Evolutionary conservation across 1,140 invertebrate genomes (phyloP).

Genomic region (Daktulosphaira vitifoliae): DNA sequence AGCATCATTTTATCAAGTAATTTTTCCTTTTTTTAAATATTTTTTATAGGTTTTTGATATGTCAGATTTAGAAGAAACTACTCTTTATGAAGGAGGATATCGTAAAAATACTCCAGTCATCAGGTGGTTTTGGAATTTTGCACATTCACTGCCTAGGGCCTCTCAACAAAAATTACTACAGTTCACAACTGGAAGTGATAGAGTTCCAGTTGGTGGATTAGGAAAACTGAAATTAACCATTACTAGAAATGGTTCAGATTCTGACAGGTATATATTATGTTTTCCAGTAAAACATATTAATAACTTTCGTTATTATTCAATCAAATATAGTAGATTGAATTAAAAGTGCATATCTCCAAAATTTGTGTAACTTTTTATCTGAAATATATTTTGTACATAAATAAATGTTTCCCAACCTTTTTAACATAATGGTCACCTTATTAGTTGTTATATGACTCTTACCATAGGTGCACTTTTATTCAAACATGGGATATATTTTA

Average conservation of each 20-base stretch:
- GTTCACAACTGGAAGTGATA: conserved; percentile 85
- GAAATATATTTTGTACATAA: conserved; percentile 4
- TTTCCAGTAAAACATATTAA: too few relatives aligned
- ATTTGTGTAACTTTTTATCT: too few relatives aligned
- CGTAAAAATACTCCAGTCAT: conserved; percentile 72
- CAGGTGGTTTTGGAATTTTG: conserved; percentile 87
- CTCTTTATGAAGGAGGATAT: conserved; percentile 90
- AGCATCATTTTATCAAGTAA: not conserved
- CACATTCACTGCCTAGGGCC: conserved; percentile 71
- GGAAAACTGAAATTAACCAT: conserved; percentile 78
- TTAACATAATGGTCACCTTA: too few relatives aligned
- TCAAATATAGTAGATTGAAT: too few relatives aligned
- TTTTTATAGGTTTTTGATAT: conserved; percentile 71
- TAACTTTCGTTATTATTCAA: too few relatives aligned
- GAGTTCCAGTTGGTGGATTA: conserved; percentile 87
- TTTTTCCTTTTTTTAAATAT: too few relatives aligned
- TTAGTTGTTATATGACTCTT: too few relatives aligned
- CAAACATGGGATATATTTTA: too few relatives aligned
- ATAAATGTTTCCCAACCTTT: too few relatives aligned
- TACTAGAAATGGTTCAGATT: conserved; percentile 67
- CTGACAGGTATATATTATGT: conserved; percentile 50
- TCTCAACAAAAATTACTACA: conserved; percentile 85
- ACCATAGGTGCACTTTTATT: too few relatives aligned
- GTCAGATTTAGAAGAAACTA: conserved; percentile 76
- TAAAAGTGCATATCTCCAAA: too few relatives aligned